Evolutionary conservation across 2,113 vertebrate genomes (phyloP).

Genomic region (Mobula hypostoma): DNA sequence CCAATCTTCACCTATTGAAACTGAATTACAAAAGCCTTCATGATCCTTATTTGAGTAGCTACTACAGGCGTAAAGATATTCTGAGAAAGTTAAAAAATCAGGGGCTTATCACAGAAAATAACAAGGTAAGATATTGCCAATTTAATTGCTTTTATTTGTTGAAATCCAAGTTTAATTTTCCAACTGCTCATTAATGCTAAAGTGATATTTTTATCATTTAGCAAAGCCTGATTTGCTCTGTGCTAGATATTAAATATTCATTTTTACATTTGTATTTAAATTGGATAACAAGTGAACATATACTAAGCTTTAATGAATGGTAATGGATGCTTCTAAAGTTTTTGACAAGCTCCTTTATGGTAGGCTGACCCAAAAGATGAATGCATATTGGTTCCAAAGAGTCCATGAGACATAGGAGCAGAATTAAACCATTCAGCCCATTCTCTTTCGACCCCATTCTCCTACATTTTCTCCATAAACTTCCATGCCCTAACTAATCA

Average conservation of each 20-base stretch:
- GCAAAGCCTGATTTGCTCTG: background rate
- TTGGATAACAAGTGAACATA: background rate
- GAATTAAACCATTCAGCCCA: too few species aligned
- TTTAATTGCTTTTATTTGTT: background rate
- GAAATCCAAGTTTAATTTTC: background rate
- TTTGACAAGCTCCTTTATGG: too few species aligned
- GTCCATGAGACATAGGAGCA: too few species aligned
- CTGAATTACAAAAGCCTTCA: slow-evolving; percentile 53
- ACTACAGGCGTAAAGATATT: slow-evolving; percentile 50
- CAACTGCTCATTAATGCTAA: background rate
- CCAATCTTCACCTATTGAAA: slow-evolving; percentile 50
- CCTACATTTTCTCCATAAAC: too few species aligned
- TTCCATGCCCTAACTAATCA: too few species aligned
- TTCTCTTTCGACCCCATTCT: too few species aligned
- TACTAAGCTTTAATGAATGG: background rate
- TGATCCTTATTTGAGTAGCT: slow-evolving; percentile 51
- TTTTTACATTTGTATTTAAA: background rate
- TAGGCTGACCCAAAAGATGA: too few species aligned
- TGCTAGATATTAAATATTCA: background rate
- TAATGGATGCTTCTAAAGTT: too few species aligned
- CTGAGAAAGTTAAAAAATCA: slow-evolving; percentile 47
- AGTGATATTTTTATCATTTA: background rate
- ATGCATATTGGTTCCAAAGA: too few species aligned
- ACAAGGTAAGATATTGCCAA: slow-evolving; percentile 43
- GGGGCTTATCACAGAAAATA: slow-evolving; percentile 51